Base-by-base conservation (phyloP, 2,113 vertebrate species). In the Lepus europaeus region DNA sequence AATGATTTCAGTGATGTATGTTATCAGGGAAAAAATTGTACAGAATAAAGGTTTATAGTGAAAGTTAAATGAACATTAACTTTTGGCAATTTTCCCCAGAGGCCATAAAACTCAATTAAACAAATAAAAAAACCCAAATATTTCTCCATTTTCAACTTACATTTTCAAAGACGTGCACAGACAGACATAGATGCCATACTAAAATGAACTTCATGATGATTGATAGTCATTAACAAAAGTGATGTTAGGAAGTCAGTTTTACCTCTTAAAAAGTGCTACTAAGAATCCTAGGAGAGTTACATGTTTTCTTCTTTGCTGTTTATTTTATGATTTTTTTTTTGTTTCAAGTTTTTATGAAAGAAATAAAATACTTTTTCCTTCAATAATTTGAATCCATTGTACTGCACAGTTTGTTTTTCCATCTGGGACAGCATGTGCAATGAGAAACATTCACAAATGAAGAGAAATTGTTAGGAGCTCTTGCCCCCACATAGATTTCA, bases 81-180 rank as follows among this genome's bases (percentile, higher is more conserved):
- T 53, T 3, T 77, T 90, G 70, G 22, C 49, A 76, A 80, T 91
- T 89, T 72, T 70, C 19, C n/a, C 29, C 16, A 61, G n/a, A 80
- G 29, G 3, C 6, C 51, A 82, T 87, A 79, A 86, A 86, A 70
- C 29, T 91, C 80, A 89, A 56, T 85, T 76, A 94, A 89, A 90
- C 11, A 85, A 73, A 74, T 7, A 59, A 59, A 59, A 59, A 59
- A 59, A 81, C 36, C 0, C 16, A 86, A 84, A 87, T 64, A 36
- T 19, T 45, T 74, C 86, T 59, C 27, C 27, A 29, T 81, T 95
- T 87, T 17, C 73, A 79, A 88, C 85, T 45, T 70, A 74, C 13
- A 53, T 13, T 90, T 86, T 39, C 19, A 87, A 91, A 90, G 23
- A n/a, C 13, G 51, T 59, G 2, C 13, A 45, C 8, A 68, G 31